Evolutionary conservation across 2,888 invertebrate species (phyloP), one percentile per base, ranked within the genome.

Genomic region (Anodontia alba): DNA sequence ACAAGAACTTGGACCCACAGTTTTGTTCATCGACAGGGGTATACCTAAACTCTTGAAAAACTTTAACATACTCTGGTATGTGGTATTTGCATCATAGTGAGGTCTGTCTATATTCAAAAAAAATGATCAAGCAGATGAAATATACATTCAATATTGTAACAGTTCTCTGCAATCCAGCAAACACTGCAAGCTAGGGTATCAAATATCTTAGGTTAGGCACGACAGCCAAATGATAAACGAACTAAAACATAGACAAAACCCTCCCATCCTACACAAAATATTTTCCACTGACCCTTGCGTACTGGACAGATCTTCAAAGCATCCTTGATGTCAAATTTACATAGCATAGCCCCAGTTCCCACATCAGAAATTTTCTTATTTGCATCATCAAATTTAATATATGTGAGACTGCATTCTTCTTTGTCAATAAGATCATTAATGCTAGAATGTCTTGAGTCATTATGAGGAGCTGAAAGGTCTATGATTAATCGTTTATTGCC

Each of bases 401-500:
- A 62, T 15, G 62, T 62, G 26, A 84, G 46, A 23, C 76, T 77
- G 66, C 72, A 80, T n/a, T 70, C 26, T 78, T 68, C 49, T 20
- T 49, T 49, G 20, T 49, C 49, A n/a, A 49, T 49, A 49, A 49
- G 49, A 10, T 49, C 49, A 62, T 83, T 87, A 1, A 87, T 71
- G 33, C 84, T 87, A 20, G 23, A 23, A 38, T 83, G 69, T 2
- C 49, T 38, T 38, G 2, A 15, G 49, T 77, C 62, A 23, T 86
- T 70, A 62, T 83, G 88, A 29, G 85, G 83, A 1, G 85, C 54
- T 17, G 83, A 86, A 1, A 85, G 23, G 73, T 88, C 88, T 0
- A 87, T 54, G 1, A 85, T 87, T 0, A 88, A 36, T 15, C 85
- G 42, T 57, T 83, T 62, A 38, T 84, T 84, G n/a, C 70, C 69